These are phyloP conservation scores for Drosophila parabipectinata DNA, from an alignment of 1,140 invertebrate genomes.

Conservation along the genomic window DNA sequence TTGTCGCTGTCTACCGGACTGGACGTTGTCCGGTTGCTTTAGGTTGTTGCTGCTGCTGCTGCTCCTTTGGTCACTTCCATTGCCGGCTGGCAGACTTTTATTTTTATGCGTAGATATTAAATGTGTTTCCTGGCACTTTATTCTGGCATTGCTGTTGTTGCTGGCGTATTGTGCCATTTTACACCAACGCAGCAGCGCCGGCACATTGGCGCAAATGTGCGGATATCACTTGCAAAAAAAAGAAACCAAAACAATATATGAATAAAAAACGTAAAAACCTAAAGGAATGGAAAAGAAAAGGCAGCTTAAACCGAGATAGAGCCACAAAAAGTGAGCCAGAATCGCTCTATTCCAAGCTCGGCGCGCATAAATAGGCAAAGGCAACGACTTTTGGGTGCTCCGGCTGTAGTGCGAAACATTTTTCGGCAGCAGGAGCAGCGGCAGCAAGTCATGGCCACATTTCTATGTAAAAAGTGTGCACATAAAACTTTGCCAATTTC, in stretches of 20 bases:
- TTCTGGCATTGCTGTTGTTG: constrained; percentile 54
- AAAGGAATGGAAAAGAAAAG: constrained; percentile 19
- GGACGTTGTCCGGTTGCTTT: constrained; percentile 21
- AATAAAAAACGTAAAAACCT: neutral
- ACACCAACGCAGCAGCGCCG: constrained; percentile 68
- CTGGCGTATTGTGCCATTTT: constrained; percentile 75
- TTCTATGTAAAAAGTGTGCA: constrained; percentile 77
- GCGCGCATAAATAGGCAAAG: constrained; percentile 76
- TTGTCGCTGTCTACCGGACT: constrained; percentile 11
- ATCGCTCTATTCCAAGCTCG: constrained; percentile 55
- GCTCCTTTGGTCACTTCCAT: constrained; percentile 73
- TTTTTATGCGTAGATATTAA: constrained; percentile 83
- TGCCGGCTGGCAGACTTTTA: constrained; percentile 78
- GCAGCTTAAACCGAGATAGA: constrained; percentile 17
- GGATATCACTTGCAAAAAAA: constrained; percentile 59
- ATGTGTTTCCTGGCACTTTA: constrained; percentile 83
- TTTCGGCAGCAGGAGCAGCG: constrained; percentile 42
- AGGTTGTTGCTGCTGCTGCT: constrained; percentile 21
- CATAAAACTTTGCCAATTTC: constrained; percentile 82
- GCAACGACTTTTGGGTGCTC: constrained; percentile 42
- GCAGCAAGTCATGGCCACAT: constrained; percentile 76
- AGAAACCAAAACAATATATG: constrained; percentile 11
- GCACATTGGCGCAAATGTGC: constrained; percentile 77
- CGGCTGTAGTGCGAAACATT: constrained; percentile 24
- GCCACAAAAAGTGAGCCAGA: constrained; percentile 28